Evolutionary conservation across 1,140 invertebrate genomes (phyloP), one percentile per base, ranked within the genome.

Genomic region (Polypedilum vanderplanki): DNA sequence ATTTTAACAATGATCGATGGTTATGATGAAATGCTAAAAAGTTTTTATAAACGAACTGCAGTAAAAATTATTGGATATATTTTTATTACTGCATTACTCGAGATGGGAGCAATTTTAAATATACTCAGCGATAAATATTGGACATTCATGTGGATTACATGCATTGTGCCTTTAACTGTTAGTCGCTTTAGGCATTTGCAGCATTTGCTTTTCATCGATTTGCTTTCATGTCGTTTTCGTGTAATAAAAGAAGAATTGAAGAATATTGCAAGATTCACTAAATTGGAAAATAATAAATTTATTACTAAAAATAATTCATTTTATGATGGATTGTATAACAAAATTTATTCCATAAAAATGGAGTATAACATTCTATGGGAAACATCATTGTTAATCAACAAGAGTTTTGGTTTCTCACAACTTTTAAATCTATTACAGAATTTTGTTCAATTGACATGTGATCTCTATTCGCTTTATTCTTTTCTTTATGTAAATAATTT

Each of bases 381-480:
- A 70, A 18, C 65, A 22, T 70, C 65, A 10, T 22, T 70, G 65
- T 18, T 70, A 10, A 70, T 70, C 9, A 70, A 70, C 18, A 18
- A 18, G 7, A 22, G 65, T 18, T 70, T 70, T 20, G 65, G 65
- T 10, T 20, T 70, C 20, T 70, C 65, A 18, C 65, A 70, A 10
- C 20, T 70, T 18, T n/a, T 17, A 70, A 70, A 70, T 70, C 20
- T 70, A 70, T 20, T 70, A 18, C 65, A 70, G 10, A 70, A 70
- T 70, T 70, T 70, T 22, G 18, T 70, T 18, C 65, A 70, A 18
- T 20, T 70, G 20, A 70, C 65, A 9, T 70, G 65, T 70, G 15
- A 18, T 3, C 65, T 70, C 7, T 70, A 70, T 18, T 20, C 20
- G 4, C n/a, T 18, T 0, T 70, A 70, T 18, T 70, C 65, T 9